Base-by-base conservation (phyloP, 2,797 vertebrate genomes). In the Vireo griseus region DNA sequence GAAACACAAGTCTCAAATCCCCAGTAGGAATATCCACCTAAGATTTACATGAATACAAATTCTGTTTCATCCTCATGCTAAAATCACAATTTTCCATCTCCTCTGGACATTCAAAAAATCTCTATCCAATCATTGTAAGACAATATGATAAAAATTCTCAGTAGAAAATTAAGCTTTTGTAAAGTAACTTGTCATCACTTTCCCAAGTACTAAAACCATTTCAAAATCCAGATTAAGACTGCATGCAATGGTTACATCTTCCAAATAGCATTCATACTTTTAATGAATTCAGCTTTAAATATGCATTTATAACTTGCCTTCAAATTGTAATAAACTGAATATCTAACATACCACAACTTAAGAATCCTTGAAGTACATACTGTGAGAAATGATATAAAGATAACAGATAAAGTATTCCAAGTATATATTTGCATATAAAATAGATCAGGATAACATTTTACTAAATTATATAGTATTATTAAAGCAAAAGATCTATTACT, bases 381-480 rank as follows among this genome's bases (percentile, higher is more conserved):
- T 93, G 92, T 93, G 92, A 94, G 93, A 94, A 92, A 87, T 0
- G 74, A 95, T 91, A 33, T 6, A 92, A 86, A 87, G 88, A 89
- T 95, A 95, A 84, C 51, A 77, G 45, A 87, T 80, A 39, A 1
- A 77, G 24, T 63, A 80, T 24, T 92, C 48, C 55, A 93, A 87
- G 82, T 82, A 73, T 5, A 17, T 44, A 92, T 92, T 91, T 95
- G 63, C 93, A 93, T 91, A 58, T 45, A 66, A 95, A 94, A 77
- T 71, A 81, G 54, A 89, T 79, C 75, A 93, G 88, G 48, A 33
- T 57, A 94, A 52, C 50, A 91, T 71, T 63, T 69, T 33, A 69
- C 17, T 82, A 74, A 89, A 91, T 92, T 72, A 91, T 13, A 45
- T 8, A 63, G 33, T 35, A 82, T 45, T 86, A 69, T 71, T 47